Evolutionary conservation across 2,113 vertebrate species (phyloP).

Genomic region (Oophaga pumilio): DNA sequence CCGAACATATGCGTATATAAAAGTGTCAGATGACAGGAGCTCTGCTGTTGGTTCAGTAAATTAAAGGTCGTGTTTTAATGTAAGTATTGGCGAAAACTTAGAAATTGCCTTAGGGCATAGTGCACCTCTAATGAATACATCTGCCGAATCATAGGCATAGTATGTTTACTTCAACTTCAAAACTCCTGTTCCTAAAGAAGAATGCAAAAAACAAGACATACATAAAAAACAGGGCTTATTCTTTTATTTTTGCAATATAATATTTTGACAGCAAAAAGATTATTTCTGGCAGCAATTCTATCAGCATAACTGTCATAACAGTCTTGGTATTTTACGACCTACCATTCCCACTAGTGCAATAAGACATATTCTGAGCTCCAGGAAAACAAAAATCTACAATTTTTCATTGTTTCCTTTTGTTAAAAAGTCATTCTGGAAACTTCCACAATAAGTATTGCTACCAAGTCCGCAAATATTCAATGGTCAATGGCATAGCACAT

Average conservation of each 20-base stretch:
- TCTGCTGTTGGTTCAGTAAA: too few relatives aligned
- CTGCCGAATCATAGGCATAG: too few relatives aligned
- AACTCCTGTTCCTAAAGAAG: neutral
- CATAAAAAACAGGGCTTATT: neutral
- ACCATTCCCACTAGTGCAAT: neutral
- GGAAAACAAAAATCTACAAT: neutral
- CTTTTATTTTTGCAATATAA: neutral
- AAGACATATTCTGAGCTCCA: neutral
- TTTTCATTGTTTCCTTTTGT: neutral
- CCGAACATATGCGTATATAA: too few relatives aligned
- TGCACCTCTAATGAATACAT: too few relatives aligned
- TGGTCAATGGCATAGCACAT: too few relatives aligned
- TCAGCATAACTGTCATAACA: slow-evolving; percentile 2
- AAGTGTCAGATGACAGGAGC: too few relatives aligned
- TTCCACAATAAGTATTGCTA: too few relatives aligned
- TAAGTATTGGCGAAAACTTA: too few relatives aligned
- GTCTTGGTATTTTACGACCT: neutral
- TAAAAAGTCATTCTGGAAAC: neutral
- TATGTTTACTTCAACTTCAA: neutral
- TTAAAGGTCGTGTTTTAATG: too few relatives aligned
- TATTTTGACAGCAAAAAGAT: neutral
- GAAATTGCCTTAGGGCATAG: too few relatives aligned
- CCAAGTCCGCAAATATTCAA: too few relatives aligned
- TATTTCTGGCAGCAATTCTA: neutral
- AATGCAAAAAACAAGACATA: neutral